Evolutionary conservation across 2,797 vertebrate species (phyloP).

Genomic region (Alauda arvensis): DNA sequence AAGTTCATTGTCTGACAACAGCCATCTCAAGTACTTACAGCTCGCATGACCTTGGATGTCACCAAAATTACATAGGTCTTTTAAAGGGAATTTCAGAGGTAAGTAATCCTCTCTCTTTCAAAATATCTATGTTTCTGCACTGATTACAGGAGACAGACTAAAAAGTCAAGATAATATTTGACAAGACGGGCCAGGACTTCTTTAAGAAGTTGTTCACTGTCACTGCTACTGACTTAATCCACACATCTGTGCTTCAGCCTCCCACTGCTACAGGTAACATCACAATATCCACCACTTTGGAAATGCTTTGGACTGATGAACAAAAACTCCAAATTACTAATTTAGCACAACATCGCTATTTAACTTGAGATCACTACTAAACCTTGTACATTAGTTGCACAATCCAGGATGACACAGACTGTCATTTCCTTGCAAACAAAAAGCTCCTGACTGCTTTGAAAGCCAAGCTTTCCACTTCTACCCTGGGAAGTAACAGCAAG

Average conservation of each 20-base stretch:
- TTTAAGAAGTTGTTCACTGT: neutral
- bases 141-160: neutral
- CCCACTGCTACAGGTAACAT: neutral
- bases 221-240: neutral
- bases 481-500: neutral
- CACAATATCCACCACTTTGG: neutral
- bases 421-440: neutral
- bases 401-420: neutral
- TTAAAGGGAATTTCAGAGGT: neutral
- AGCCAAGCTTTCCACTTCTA: neutral
- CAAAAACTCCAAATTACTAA: neutral
- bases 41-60: neutral
- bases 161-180: neutral
- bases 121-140: neutral
- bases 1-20: neutral
- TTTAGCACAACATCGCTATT: neutral
- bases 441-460: neutral
- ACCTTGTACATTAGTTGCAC: neutral
- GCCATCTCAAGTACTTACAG: neutral
- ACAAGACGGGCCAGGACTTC: neutral
- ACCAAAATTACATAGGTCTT: neutral
- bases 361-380: neutral
- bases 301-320: neutral
- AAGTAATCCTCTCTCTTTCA: neutral
- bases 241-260: neutral